Evolutionary conservation across 1,140 invertebrate species (phyloP).

Genomic region (Zaprionus tsacasi): DNA sequence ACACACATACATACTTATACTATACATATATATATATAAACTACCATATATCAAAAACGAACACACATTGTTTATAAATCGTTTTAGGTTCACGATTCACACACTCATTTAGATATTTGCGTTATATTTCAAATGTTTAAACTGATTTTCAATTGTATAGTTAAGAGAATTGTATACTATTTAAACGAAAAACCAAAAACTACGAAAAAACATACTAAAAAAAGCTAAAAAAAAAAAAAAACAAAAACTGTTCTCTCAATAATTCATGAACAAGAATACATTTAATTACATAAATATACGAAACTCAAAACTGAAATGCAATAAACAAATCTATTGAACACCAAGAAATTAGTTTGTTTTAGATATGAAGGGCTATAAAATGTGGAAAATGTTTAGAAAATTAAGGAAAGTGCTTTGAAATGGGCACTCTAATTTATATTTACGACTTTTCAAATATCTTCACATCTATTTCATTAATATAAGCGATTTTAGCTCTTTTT

Average conservation of each 20-base stretch:
- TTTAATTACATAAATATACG: slow-evolving; percentile 69
- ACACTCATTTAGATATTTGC: slow-evolving; percentile 20
- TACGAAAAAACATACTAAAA: slow-evolving; percentile 33
- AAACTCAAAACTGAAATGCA: slow-evolving; percentile 67
- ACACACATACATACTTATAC: slow-evolving; percentile 24
- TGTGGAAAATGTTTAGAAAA: background rate
- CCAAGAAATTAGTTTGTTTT: slow-evolving; percentile 36
- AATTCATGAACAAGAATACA: slow-evolving; percentile 73
- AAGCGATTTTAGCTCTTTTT: too few species aligned
- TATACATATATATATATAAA: background rate
- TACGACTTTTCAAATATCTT: background rate
- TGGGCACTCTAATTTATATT: background rate
- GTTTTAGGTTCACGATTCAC: slow-evolving; percentile 44
- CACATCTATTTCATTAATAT: too few species aligned
- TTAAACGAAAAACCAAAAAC: slow-evolving; percentile 60
- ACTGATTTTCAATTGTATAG: slow-evolving; percentile 78
- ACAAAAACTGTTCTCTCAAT: slow-evolving; percentile 73
- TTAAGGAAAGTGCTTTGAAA: background rate
- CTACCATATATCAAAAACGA: too few species aligned
- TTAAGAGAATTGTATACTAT: slow-evolving; percentile 81
- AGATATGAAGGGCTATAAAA: background rate
- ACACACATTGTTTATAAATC: slow-evolving; percentile 51
- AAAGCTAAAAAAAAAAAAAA: slow-evolving; percentile 18
- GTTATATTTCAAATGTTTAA: slow-evolving; percentile 49
- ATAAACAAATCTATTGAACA: slow-evolving; percentile 80